phyloP scores from a whole-genome alignment of 2,113 vertebrate species.

The Syngnathus typhle region DNA sequence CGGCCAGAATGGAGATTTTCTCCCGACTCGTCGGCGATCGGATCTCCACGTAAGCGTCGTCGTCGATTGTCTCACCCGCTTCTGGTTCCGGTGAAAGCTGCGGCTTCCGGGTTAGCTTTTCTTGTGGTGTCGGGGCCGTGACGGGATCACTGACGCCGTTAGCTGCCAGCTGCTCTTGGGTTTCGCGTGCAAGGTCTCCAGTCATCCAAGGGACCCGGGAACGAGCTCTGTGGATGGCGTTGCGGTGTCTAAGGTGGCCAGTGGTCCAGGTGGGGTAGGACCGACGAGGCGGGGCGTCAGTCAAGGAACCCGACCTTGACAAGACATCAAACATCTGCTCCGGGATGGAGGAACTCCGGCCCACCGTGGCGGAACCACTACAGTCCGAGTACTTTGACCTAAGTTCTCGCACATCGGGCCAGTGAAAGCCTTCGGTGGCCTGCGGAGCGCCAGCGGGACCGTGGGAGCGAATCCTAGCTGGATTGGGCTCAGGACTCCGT shows the following conservation, averaged over 20 bases:
- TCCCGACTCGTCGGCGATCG: conserved; percentile 73
- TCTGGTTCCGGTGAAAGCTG: conserved; percentile 39
- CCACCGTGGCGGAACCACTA: not conserved
- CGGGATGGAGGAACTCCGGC: conserved; percentile 47
- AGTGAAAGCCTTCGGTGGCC: conserved; percentile 69
- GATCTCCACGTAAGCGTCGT: conserved; percentile 64
- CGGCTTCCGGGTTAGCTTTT: conserved; percentile 49
- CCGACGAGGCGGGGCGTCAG: not conserved
- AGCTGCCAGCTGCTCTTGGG: conserved; percentile 20
- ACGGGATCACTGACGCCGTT: conserved; percentile 40
- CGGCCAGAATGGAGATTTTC: conserved; percentile 78
- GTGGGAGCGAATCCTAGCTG: conserved; percentile 20
- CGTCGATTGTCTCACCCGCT: conserved; percentile 3
- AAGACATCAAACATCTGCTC: conserved; percentile 59
- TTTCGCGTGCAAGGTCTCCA: conserved; percentile 6
- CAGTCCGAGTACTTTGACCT: conserved; percentile 71
- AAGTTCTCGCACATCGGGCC: conserved; percentile 83
- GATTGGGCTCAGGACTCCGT: not conserved
- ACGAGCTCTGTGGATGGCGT: conserved; percentile 41
- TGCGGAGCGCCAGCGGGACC: conserved; percentile 68
- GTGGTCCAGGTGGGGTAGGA: not conserved
- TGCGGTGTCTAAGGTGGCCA: not conserved
- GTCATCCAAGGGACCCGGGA: conserved; percentile 55
- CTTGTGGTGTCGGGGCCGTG: conserved; percentile 63
- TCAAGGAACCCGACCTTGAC: conserved; percentile 45